Evolutionary conservation across 1,140 invertebrate species (phyloP), one percentile per base, ranked within the genome.

Genomic region (Aphidius gifuensis): DNA sequence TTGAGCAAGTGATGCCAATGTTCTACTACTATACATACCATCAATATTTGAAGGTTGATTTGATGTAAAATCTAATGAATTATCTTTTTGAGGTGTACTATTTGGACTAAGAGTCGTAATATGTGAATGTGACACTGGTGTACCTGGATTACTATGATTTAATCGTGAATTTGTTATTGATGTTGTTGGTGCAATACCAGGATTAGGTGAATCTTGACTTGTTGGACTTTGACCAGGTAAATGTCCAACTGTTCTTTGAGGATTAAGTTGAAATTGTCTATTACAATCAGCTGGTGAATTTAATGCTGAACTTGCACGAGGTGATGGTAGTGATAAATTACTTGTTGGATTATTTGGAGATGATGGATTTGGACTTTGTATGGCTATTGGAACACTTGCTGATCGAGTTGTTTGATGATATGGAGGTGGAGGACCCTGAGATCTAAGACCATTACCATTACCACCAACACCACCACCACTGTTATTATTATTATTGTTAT

Each of bases 391-490:
- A 55, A 93, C 91, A 68, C 91, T 92, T 16, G 91, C 90, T 49
- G 91, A 92, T 69, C 91, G 82, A 66, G 90, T 90, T 50, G 88
- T 89, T 72, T 89, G 89, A 75, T 91, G 90, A 80, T 92, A 92
- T 9, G 93, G 89, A 5, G 93, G 93, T 4, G 93, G 93, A 6
- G 93, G 92, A 7, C 92, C 92, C 80, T 93, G 92, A 64, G 85
- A 85, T 50, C 85, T 83, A 8, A 85, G 84, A 7, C 81, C 82
- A 61, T 82, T 80, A 62, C 82, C 86, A 40, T 75, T 75, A 46
- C 84, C 80, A 39, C 75, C 79, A 7, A 73, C 68, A 62, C 77
- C 76, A 44, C 80, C 23, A 32, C 23, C 4, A 32, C 4, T 32
- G 4, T 32, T 32, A 1, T 32, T 32, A 32, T 32, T 32, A 4